These are phyloP conservation scores for Eira barbara DNA, from an alignment of 2,113 vertebrate genomes.

Conservation along the genomic window DNA sequence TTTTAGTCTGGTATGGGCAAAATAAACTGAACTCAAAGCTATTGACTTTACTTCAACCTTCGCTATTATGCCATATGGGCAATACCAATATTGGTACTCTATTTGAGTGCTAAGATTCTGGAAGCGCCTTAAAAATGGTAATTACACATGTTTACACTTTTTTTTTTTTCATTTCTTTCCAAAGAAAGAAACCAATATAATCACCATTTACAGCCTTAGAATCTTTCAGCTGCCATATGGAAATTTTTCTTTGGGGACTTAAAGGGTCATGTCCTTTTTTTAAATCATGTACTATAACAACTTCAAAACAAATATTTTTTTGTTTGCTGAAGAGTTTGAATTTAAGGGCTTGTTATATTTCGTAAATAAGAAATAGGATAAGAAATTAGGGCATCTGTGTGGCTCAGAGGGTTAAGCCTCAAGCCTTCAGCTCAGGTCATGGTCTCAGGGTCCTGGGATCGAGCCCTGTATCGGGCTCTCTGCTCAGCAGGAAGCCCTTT, in stretches of 20 bases:
- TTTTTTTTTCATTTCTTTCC: not conserved
- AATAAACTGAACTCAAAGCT: not conserved
- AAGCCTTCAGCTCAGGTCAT: too few relatives aligned
- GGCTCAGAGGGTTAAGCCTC: too few relatives aligned
- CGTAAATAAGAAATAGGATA: constrained; percentile 2
- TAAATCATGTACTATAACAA: not conserved
- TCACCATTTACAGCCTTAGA: not conserved
- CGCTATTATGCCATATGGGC: not conserved
- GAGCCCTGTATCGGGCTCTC: too few relatives aligned
- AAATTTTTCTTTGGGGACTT: not conserved
- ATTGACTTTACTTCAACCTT: not conserved
- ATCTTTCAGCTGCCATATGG: not conserved
- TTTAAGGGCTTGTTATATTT: not conserved
- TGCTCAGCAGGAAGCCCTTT: too few relatives aligned
- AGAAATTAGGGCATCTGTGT: not conserved
- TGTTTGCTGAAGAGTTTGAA: not conserved
- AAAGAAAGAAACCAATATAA: not conserved
- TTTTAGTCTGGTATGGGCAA: not conserved
- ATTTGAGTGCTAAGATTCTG: not conserved
- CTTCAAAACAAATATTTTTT: not conserved
- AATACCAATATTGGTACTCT: not conserved
- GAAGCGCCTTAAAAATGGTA: not conserved
- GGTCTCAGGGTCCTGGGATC: too few relatives aligned
- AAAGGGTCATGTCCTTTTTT: not conserved
- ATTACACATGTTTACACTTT: not conserved